Conservation (phyloP, 1,140 invertebrate genomes). For the Gryllus bimaculatus region DNA sequence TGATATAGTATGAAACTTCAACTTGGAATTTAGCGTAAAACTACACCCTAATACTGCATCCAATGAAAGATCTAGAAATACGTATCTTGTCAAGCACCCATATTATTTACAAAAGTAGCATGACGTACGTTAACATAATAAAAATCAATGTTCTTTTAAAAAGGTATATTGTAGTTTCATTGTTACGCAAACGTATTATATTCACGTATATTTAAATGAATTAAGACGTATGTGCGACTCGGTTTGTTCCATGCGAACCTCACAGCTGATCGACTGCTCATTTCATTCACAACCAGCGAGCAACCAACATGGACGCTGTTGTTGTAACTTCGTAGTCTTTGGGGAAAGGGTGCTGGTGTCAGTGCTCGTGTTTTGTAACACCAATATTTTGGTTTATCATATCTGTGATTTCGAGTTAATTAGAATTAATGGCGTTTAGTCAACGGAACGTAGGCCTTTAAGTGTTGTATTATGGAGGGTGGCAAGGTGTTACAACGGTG, state of each 20-base stretch:
- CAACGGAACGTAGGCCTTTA: not conserved
- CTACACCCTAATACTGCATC: no score
- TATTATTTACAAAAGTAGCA: no score
- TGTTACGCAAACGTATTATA: no score
- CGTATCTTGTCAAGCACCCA: no score
- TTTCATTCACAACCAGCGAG: slow-evolving; percentile 16
- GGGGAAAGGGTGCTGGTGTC: slow-evolving; percentile 16
- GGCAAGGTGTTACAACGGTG: slow-evolving; percentile 19
- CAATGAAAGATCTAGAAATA: no score
- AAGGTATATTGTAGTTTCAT: no score
- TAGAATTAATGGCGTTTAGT: slow-evolving; percentile 11
- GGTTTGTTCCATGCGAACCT: not conserved
- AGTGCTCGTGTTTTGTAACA: slow-evolving; percentile 13
- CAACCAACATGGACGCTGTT: slow-evolving; percentile 17
- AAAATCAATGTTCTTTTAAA: no score
- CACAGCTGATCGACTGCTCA: slow-evolving; percentile 17
- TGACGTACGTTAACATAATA: no score
- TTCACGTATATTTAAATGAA: no score
- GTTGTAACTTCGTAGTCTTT: slow-evolving; percentile 15
- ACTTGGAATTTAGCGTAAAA: no score
- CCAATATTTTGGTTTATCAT: not conserved
- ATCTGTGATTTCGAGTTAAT: slow-evolving; percentile 15
- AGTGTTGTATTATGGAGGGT: slow-evolving; percentile 21
- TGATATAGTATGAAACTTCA: no score
- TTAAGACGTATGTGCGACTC: not conserved